Base-by-base conservation (phyloP, 2,113 vertebrate species). In the Nycticryphes semicollaris region DNA sequence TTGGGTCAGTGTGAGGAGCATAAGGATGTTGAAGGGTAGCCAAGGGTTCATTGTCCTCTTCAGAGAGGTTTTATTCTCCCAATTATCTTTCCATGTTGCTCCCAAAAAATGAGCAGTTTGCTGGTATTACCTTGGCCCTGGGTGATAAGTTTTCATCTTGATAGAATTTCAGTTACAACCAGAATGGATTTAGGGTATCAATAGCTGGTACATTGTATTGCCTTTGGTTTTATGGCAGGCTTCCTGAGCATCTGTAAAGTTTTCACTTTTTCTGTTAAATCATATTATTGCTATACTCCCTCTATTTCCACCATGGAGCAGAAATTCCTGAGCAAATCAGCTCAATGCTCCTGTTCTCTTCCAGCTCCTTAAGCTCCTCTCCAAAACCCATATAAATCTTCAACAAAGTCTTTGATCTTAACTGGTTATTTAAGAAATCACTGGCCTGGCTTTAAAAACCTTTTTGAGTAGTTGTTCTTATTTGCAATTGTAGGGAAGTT, bases 261-360 rank as follows among this genome's bases (percentile, higher is more conserved):
- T 93, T 77, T 81, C 27, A 23, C 20, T 87, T 87, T 91, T 94
- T 62, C 80, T 91, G 28, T 87, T 87, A 70, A 81, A 74, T 84
- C n/a, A 2, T 87, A 24, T 70, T 91, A 54, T 81, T 93, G 47
- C 17, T 70, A 5, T 59, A 84, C 43, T 95, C 54, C 64, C 41
- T 14, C 11, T 50, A 63, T 41, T 57, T 91, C 39, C 28, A 70
- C 11, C 9, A n/a, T 27, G 37, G 41, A 93, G 37, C 60, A 93
- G 62, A 94, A 89, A 94, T 75, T 87, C 73, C 87, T 70, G 17
- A 81, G 43, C 50, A 84, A 84, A 93, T 94, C 60, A 81, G 77
- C 81, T 94, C 87, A 91, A 59, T 24, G 30, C 11, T 81, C 28
- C 22, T 81, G 14, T 41, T 74, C 4, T 59, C 64, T 91, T 91